Percentiles rank a stretch among this genome's conserved stretches.
Conservation (phyloP, 2,888 invertebrate genomes). For the Tetragonula carbonaria region DNA sequence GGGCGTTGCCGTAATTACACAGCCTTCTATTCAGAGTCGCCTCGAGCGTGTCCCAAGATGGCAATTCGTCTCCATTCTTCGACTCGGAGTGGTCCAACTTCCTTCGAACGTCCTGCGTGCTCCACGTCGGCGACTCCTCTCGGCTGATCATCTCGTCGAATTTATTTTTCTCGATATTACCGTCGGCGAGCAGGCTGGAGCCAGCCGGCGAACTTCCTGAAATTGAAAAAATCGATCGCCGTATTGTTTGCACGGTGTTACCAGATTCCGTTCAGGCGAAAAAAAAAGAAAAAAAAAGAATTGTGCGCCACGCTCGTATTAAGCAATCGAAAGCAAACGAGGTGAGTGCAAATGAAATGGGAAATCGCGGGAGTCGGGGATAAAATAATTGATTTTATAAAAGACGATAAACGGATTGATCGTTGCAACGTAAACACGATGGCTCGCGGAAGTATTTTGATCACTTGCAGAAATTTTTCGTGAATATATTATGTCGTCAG, state of each 20-base stretch:
- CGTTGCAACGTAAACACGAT: neutral
- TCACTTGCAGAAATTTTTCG: too few species aligned
- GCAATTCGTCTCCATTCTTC: slow-evolving; percentile 70
- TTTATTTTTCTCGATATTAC: slow-evolving; percentile 69
- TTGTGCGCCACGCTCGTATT: slow-evolving; percentile 21
- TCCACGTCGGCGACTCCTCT: slow-evolving; percentile 75
- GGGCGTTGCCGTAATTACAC: slow-evolving; percentile 69
- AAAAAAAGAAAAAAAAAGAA: neutral
- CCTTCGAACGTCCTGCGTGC: slow-evolving; percentile 62
- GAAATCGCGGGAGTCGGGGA: neutral
- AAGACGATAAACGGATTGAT: neutral
- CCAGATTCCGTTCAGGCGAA: neutral
- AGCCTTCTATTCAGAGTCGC: slow-evolving; percentile 76
- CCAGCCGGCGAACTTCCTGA: slow-evolving; percentile 74
- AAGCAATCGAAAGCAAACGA: slow-evolving; percentile 30
- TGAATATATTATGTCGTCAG: too few species aligned
- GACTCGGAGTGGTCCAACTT: slow-evolving; percentile 59
- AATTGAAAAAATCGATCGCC: slow-evolving; percentile 48
- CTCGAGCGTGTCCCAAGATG: slow-evolving; percentile 78
- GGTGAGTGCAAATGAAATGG: slow-evolving; percentile 15
- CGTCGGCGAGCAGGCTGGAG: slow-evolving; percentile 72
- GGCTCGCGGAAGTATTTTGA: neutral
- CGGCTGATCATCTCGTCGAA: slow-evolving; percentile 76
- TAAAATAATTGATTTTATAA: slow-evolving; percentile 31
- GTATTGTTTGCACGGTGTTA: slow-evolving; percentile 37